Evolutionary conservation across 2,113 vertebrate species (phyloP).

Genomic region (Clarias batrachus): DNA sequence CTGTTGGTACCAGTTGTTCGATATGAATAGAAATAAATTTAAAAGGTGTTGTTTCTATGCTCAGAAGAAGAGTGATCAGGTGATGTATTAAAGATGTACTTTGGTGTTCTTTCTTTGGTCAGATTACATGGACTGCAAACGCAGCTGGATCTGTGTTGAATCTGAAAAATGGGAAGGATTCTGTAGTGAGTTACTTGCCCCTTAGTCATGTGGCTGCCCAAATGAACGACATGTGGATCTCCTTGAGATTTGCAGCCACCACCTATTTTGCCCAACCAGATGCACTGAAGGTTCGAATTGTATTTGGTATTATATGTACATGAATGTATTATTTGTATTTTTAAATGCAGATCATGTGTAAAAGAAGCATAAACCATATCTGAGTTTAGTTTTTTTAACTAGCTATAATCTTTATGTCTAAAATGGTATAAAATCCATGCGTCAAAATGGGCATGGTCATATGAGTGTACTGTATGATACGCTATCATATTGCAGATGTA

Average conservation of each 20-base stretch:
- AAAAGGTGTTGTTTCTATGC: neutral
- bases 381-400: neutral
- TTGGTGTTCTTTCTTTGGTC: neutral
- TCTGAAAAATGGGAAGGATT: slow-evolving; percentile 48
- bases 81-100: neutral
- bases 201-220: slow-evolving; percentile 78
- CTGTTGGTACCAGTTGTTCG: too few relatives aligned
- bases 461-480: neutral
- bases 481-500: neutral
- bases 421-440: neutral
- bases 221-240: slow-evolving; percentile 74
- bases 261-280: slow-evolving; percentile 74
- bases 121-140: slow-evolving; percentile 73
- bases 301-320: slow-evolving; percentile 12
- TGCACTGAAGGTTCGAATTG: slow-evolving; percentile 72
- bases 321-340: neutral
- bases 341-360: neutral
- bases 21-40: neutral
- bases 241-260: slow-evolving; percentile 58
- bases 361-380: neutral
- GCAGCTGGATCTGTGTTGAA: slow-evolving; percentile 6
- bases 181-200: slow-evolving; percentile 69
- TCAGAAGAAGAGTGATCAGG: neutral
- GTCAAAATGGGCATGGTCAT: neutral
- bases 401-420: neutral